These are phyloP conservation scores for Siphamia tubifer DNA, from an alignment of 2,113 vertebrate species.

Conservation along the genomic window DNA sequence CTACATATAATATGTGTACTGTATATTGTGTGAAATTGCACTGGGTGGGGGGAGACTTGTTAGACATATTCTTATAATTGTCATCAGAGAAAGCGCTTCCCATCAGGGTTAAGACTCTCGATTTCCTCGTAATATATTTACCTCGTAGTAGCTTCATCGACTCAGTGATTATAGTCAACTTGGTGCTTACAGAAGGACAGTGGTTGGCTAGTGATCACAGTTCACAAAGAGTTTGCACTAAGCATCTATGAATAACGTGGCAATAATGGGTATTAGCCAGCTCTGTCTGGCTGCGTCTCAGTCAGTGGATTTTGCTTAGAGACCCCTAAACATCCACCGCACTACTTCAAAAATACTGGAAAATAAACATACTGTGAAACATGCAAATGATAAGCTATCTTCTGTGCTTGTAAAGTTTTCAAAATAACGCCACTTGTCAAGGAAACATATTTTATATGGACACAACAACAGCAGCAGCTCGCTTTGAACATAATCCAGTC, in stretches of 20 bases:
- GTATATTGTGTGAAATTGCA: constrained; percentile 74
- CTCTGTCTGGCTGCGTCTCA: constrained; percentile 20
- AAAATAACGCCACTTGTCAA: not conserved
- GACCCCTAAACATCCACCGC: constrained; percentile 13
- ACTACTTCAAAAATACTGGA: constrained; percentile 18
- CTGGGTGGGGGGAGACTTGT: constrained; percentile 39
- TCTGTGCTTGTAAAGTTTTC: constrained; percentile 7
- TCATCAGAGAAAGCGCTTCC: constrained; percentile 46
- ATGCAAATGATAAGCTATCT: constrained; percentile 38
- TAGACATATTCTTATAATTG: constrained; percentile 57
- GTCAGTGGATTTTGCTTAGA: constrained; percentile 23
- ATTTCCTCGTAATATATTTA: constrained; percentile 63
- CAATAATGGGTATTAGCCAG: constrained; percentile 51
- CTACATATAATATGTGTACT: constrained; percentile 67
- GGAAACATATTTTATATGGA: not conserved
- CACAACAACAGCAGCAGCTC: not conserved
- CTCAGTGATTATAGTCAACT: constrained; percentile 41
- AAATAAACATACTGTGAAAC: constrained; percentile 60
- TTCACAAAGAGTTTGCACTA: constrained; percentile 67
- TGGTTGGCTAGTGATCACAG: constrained; percentile 42
- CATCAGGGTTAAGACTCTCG: constrained; percentile 14
- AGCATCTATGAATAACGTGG: constrained; percentile 45
- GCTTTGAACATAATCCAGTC: constrained; percentile 30
- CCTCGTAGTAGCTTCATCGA: constrained; percentile 60
- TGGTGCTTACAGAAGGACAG: constrained; percentile 50